Conservation (phyloP, 2,888 invertebrate genomes). For the Colletes collaris region DNA sequence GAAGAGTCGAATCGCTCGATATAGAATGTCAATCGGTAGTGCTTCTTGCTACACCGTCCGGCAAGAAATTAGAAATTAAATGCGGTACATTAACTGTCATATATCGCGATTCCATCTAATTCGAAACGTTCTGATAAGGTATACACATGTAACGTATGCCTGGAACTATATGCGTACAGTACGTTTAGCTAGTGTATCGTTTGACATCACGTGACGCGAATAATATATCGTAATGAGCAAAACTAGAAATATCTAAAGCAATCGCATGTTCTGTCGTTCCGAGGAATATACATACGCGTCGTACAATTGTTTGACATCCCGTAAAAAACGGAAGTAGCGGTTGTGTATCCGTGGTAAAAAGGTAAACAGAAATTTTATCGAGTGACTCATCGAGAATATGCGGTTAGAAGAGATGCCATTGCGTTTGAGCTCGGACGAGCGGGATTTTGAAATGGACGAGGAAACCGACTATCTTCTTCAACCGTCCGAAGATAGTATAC, state of each 20-base stretch:
- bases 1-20: slow-evolving; percentile 1
- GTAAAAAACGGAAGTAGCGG: background rate
- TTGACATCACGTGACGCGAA: slow-evolving; percentile 28
- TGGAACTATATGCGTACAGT: slow-evolving; percentile 2
- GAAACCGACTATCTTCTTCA: slow-evolving; percentile 81
- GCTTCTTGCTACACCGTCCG: background rate
- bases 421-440: slow-evolving; percentile 80
- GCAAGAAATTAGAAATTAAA: background rate
- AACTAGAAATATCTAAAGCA: slow-evolving; percentile 11
- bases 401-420: slow-evolving; percentile 82
- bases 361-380: slow-evolving; percentile 28
- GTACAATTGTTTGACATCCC: slow-evolving; percentile 1
- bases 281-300: slow-evolving; percentile 1
- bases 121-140: background rate
- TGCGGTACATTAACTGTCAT: background rate
- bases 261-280: slow-evolving; percentile 20
- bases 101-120: slow-evolving; percentile 7
- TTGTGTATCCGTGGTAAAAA: slow-evolving; percentile 16
- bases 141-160: background rate
- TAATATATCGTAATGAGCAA: slow-evolving; percentile 4
- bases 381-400: slow-evolving; percentile 69
- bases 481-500: slow-evolving; percentile 78
- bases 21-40: slow-evolving; percentile 22
- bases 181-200: slow-evolving; percentile 28
- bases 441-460: slow-evolving; percentile 82